Base-by-base conservation (phyloP, 2,888 invertebrate genomes). In the Biston betularia region DNA sequence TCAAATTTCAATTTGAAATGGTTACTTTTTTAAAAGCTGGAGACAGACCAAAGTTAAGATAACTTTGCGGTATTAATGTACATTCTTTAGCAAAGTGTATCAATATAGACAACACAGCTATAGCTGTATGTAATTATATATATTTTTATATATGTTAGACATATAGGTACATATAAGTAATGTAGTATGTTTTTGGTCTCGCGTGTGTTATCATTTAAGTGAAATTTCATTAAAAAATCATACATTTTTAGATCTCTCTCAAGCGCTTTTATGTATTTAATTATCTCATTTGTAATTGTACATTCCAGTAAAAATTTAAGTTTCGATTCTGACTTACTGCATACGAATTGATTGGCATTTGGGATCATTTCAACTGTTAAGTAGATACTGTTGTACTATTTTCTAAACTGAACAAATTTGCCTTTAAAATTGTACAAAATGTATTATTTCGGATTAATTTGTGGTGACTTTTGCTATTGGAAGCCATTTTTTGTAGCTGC, bases 41-140 rank as follows among this genome's bases (percentile, higher is more conserved):
- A 95, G 94, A 94, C 94, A 94, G 94, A 95, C 95, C 95, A 95
- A 95, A 95, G 95, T 93, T 90, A 87, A 87, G 92, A 92, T 89
- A 84, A 84, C 91, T 93, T 92, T 92, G 92, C 90, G 82, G 75
- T 71, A 73, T 64, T 70, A 54, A 65, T 90, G 89, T 92, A 89
- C 79, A 89, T 88, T 88, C 81, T 81, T 79, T 79, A 81, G 92
- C 90, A 88, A 90, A 91, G 92, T 89, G 76, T 79, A 85, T 89
- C 88, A 84, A 81, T 44, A 82, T 65, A 66, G 52, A 57, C 52
- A 40, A 57, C 88, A 52, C 89, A 85, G 91, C 90, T 88, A 84
- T 86, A 88, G 89, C 89, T 88, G 87, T 86, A 53, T 69, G 60
- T 79, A 77, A 65, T 77, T 81, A 82, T 83, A 79, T 82, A 82